A percentile compares a stretch with the other conserved stretches of the same genome.
Evolutionary conservation across 92 coral and sea anemone species (phyloP).

Genomic region (Porites evermanni): DNA sequence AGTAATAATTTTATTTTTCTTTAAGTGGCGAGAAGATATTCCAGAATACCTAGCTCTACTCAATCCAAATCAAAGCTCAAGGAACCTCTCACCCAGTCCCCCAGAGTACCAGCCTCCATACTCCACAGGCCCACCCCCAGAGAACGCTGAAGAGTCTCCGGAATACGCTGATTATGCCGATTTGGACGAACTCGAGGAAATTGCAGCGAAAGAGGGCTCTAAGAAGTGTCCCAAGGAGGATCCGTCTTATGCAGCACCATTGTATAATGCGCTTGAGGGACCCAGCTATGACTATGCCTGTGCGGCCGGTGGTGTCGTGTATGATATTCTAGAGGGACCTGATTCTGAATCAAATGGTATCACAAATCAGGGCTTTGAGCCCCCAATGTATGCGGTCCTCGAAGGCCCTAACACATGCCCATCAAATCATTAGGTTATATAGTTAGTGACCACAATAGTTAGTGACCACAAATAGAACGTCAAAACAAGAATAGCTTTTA

Average conservation of each 20-base stretch:
- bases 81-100: neutral
- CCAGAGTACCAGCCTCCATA: slow-evolving; percentile 47
- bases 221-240: neutral
- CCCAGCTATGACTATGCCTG: slow-evolving; percentile 4
- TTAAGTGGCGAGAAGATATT: neutral
- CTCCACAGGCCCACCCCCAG: slow-evolving; percentile 55
- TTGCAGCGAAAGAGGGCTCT: slow-evolving; percentile 18
- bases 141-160: slow-evolving; percentile 20
- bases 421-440: neutral
- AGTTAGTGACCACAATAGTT: too few species aligned
- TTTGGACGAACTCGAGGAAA: slow-evolving; percentile 44
- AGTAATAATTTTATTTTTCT: neutral
- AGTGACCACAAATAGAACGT: too few species aligned
- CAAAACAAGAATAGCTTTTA: too few species aligned
- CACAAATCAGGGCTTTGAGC: neutral
- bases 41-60: slow-evolving; percentile 29
- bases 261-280: slow-evolving; percentile 5
- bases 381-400: slow-evolving; percentile 34
- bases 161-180: slow-evolving; percentile 56
- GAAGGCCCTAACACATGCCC: slow-evolving; percentile 28
- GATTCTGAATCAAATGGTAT: neutral
- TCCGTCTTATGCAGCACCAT: neutral
- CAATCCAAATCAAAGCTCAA: neutral
- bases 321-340: slow-evolving; percentile 39
- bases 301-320: neutral